phyloP scores from a whole-genome alignment of 2,113 vertebrate species.

The Rana temporaria region DNA sequence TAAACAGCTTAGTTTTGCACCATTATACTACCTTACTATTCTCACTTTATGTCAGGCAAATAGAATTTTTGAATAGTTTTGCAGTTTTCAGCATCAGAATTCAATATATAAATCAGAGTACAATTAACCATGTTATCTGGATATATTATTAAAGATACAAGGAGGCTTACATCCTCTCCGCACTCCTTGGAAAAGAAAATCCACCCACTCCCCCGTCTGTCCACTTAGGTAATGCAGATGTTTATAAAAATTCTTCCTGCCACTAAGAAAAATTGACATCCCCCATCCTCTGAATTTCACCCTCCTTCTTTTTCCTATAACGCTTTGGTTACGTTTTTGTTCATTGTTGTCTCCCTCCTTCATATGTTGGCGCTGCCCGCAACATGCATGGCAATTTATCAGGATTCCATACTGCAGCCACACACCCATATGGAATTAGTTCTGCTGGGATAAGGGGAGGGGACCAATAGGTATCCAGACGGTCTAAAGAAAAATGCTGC shows the following conservation, averaged over 20 bases:
- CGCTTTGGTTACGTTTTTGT: conserved; percentile 18
- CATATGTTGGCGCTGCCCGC: conserved; percentile 49
- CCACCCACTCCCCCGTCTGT: conserved; percentile 37
- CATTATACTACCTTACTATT: no score
- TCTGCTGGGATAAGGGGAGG: conserved; percentile 50
- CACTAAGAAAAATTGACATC: conserved; percentile 55
- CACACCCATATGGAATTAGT: conserved; percentile 57
- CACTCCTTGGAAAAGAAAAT: conserved; percentile 15
- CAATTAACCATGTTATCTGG: neutral
- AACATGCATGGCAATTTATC: conserved; percentile 48
- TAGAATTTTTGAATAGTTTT: neutral
- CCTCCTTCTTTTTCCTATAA: conserved; percentile 39
- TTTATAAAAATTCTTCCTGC: conserved; percentile 58
- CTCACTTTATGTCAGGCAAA: no score
- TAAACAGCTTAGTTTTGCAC: no score
- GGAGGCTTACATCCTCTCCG: neutral
- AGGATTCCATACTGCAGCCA: conserved; percentile 53
- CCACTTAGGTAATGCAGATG: conserved; percentile 53
- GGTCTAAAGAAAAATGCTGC: conserved; percentile 14
- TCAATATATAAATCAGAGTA: neutral
- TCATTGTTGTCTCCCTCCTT: conserved; percentile 39
- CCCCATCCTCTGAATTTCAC: conserved; percentile 33
- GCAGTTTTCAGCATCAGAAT: neutral
- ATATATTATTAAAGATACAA: conserved; percentile 8
- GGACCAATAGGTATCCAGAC: conserved; percentile 45